These are phyloP conservation scores for Malurus melanocephalus DNA, from an alignment of 2,113 vertebrate species.

Conservation along the genomic window DNA sequence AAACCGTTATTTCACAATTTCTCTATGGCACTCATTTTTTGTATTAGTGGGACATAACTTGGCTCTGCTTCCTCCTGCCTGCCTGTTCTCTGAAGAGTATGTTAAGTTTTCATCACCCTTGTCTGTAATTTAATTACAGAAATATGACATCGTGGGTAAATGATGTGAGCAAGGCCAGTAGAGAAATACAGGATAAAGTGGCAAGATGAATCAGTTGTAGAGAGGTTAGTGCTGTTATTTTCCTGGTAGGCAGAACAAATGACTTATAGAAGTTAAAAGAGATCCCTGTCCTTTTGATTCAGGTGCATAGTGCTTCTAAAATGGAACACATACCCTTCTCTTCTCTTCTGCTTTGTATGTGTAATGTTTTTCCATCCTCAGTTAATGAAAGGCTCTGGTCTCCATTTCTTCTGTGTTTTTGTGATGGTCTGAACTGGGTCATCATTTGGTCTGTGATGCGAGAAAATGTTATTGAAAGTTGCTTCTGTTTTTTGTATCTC, in stretches of 20 bases:
- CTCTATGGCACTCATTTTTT: neutral
- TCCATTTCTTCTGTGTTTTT: neutral
- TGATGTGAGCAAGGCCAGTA: neutral
- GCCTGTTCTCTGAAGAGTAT: neutral
- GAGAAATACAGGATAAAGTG: neutral
- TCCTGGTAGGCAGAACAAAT: neutral
- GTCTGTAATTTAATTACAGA: neutral
- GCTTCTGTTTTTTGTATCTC: neutral
- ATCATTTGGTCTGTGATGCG: neutral
- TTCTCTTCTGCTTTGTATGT: neutral
- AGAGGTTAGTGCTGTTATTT: neutral
- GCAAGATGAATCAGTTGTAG: neutral
- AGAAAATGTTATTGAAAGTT: slow-evolving; percentile 1
- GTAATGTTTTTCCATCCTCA: neutral
- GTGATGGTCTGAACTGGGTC: neutral
- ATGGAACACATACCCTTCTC: neutral
- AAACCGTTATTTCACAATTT: neutral
- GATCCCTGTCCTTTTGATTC: neutral
- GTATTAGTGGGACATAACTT: neutral
- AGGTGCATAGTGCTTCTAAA: neutral
- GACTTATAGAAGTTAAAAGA: neutral
- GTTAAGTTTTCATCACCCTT: neutral
- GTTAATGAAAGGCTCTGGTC: neutral
- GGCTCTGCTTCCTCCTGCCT: neutral
- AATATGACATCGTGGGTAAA: neutral